Base-by-base conservation (phyloP, 2,888 invertebrate genomes). In the Reticulitermes lucifugus region DNA sequence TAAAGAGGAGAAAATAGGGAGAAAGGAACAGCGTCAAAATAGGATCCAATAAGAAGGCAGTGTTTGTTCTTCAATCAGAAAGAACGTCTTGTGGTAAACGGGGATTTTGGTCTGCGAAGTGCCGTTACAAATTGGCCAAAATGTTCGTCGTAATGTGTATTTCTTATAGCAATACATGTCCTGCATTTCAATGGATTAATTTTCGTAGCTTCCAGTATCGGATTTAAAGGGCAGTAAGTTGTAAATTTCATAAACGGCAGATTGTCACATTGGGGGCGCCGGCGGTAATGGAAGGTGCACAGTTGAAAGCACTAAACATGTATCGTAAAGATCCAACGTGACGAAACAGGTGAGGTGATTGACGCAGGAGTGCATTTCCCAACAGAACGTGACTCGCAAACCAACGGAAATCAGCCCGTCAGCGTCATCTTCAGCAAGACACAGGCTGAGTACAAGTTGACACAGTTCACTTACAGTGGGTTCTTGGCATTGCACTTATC, bases 181-280 rank as follows among this genome's bases (percentile, higher is more conserved):
- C n/a, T 77, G 77, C 35, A 77, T 77, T 77, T 29, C 46, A 77
- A 46, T 18, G 77, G 77, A 77, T 77, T 77, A 77, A 77, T 46
- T 77, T 77, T 77, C 77, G 22, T 43, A 77, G 51, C 22, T n/a
- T 18, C 46, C 46, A 73, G 2, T 73, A 73, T 73, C 73, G 12
- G 73, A 41, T n/a, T 65, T 41, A 73, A 22, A 46, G 35, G 46
- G 46, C 77, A 43, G 43, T 10, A 25, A 77, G 77, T 77, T 77
- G 77, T 77, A 77, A 77, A 77, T 77, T 77, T 77, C 77, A 46
- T n/a, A 70, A 81, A 81, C 70, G 81, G 70, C 70, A 70, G n/a
- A 41, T 81, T 70, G 81, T 65, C 81, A 70, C 81, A 81, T 25
- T 46, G 81, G 43, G 46, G 60, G 22, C 41, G 25, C 51, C 29